Evolutionary conservation across 2,797 vertebrate genomes (phyloP), one percentile per base, ranked within the genome.

Genomic region (Tapera naevia): DNA sequence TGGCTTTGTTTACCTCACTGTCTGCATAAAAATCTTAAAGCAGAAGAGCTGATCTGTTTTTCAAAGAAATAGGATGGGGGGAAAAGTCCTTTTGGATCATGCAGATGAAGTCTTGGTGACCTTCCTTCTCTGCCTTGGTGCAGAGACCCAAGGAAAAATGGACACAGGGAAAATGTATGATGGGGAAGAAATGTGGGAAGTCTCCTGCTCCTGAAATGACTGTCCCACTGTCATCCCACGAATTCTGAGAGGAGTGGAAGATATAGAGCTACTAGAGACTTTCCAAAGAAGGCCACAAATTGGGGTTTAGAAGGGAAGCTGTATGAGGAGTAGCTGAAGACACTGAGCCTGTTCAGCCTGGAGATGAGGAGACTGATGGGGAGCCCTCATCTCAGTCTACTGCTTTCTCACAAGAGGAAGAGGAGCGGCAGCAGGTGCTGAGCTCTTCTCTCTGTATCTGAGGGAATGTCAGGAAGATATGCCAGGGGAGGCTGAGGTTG

Each of bases 111-210:
- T 48, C 17, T 21, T 60, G 22, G n/a, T 58, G 48, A 28, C 13
- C 10, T 86, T 84, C 43, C 9, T 37, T 84, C 33, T 50, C 39
- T 41, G 53, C 5, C 53, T 65, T 60, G 39, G 39, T 82, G 24
- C 28, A 5, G 1, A 51, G 46, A 39, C 6, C 13, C 27, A 41
- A 41, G 39, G 39, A n/a, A n/a, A n/a, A 45, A 0, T 4, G 17
- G n/a, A 10, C 5, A 16, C 0, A 3, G 19, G 3, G n/a, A 50
- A 58, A 56, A 14, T 9, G 46, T 66, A 15, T n/a, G 24, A 11
- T 32, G 21, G 58, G 58, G 45, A 30, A 53, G 37, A 43, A 54
- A n/a, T 9, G 5, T 19, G 30, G 4, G 2, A 27, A 37, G 41
- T 28, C 12, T 78, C 15, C 12, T 78, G 25, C 15, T 58, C 60